phyloP scores from a whole-genome alignment of 2,888 invertebrate genomes.

The Limnephilus marmoratus region DNA sequence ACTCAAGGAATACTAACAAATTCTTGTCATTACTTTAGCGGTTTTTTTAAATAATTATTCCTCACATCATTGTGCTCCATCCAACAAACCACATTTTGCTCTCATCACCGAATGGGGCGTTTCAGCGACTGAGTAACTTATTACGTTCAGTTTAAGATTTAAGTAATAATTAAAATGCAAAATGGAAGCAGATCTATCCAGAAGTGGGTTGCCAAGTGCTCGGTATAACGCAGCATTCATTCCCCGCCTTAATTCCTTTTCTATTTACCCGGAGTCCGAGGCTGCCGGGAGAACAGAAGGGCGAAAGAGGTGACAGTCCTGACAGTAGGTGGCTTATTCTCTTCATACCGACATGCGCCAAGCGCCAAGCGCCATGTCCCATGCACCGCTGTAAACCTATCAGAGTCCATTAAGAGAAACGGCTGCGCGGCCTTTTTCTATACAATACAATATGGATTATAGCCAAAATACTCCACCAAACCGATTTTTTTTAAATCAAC shows the following conservation, averaged over 20 bases:
- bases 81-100: neutral
- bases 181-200: slow-evolving; percentile 55
- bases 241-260: slow-evolving; percentile 48
- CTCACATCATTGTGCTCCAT: neutral
- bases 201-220: neutral
- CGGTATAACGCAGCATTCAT: slow-evolving; percentile 34
- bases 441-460: too few relatives aligned
- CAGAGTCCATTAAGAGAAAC: neutral
- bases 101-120: neutral
- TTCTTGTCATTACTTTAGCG: too few relatives aligned
- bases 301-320: neutral
- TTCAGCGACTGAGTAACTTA: neutral
- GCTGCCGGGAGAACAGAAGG: neutral
- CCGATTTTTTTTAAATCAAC: too few relatives aligned
- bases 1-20: too few relatives aligned
- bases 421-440: too few relatives aligned
- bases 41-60: neutral
- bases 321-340: slow-evolving; percentile 31
- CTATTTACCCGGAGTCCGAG: slow-evolving; percentile 47
- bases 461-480: too few relatives aligned
- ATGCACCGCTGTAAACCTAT: neutral
- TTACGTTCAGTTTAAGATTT: slow-evolving; percentile 55
- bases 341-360: neutral
- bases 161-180: slow-evolving; percentile 65
- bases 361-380: neutral